Evolutionary conservation across 1,140 invertebrate species (phyloP), one percentile per base, ranked within the genome.

Genomic region (Drosophila pruinosa): DNA sequence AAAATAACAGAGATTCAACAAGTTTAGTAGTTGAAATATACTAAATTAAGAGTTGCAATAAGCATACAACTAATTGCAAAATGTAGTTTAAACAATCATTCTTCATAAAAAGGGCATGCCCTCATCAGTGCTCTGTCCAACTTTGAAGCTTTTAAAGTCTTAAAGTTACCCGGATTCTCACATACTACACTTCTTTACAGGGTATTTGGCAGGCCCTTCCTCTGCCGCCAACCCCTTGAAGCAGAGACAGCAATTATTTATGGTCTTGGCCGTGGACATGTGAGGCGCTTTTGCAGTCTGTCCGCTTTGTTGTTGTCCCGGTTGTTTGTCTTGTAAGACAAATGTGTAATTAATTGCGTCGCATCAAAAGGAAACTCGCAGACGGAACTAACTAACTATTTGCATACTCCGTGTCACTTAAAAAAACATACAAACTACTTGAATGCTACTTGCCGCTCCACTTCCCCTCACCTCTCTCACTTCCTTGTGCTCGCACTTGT

Each of bases 261-360:
- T 67, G 69, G 69, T 67, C 72, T 71, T 74, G 62, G 21, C 31
- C 15, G 56, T 45, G 34, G 28, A 65, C 70, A 57, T 76, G 72
- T 63, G 63, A 72, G 57, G 47, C 50, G 70, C 65, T 81, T 61
- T 50, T 45, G 63, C 31, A 39, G 17, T 43, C 12, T 43, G 50
- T 61, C 17, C 5, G 38, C 5, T 21, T 12, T 57, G 4, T 48
- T 47, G 22, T 53, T 36, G 38, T 38, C 41, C 10, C 15, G 64
- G 56, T 68, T 89, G 76, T 90, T 90, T 90, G 80, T 90, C 89
- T 90, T 90, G 89, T 90, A 90, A 90, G 89, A 90, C 89, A 90
- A 90, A 90, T 90, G 79, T 80, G 89, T 90, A 90, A 90, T 90
- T 90, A 90, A 90, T 90, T 90, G 85, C 85, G 65, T 68, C 65